These are phyloP conservation scores for Pachyrhynchus sulphureomaculatus DNA, from an alignment of 1,140 invertebrate genomes.

Conservation along the genomic window DNA sequence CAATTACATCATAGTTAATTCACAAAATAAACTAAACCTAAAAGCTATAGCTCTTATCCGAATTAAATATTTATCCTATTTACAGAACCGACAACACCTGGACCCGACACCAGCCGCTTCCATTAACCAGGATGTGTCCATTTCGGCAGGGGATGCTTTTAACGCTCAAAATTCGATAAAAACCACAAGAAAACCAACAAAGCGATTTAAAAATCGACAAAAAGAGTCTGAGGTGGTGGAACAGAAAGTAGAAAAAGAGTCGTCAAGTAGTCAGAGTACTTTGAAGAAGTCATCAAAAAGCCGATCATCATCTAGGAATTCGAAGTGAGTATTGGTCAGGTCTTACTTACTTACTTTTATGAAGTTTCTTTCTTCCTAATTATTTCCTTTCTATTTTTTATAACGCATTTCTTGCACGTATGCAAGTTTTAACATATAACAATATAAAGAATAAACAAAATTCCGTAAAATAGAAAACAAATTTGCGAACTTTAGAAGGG, in stretches of 20 bases:
- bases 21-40: slow-evolving; percentile 49
- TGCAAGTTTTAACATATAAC: too few relatives aligned
- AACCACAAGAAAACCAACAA: slow-evolving; percentile 57
- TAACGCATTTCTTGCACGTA: not conserved
- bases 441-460: too few relatives aligned
- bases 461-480: too few relatives aligned
- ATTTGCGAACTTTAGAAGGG: too few relatives aligned
- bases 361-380: not conserved
- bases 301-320: slow-evolving; percentile 31
- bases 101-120: slow-evolving; percentile 63
- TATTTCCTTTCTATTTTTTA: not conserved
- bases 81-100: slow-evolving; percentile 55
- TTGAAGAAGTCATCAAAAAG: slow-evolving; percentile 38
- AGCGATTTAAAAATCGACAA: slow-evolving; percentile 46
- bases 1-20: too few relatives aligned
- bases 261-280: slow-evolving; percentile 38
- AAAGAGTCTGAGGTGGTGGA: slow-evolving; percentile 46
- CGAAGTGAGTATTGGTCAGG: slow-evolving; percentile 35
- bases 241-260: slow-evolving; percentile 39
- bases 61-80: slow-evolving; percentile 15
- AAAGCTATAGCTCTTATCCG: slow-evolving; percentile 3
- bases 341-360: not conserved
- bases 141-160: slow-evolving; percentile 53
- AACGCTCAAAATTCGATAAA: slow-evolving; percentile 54
- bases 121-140: slow-evolving; percentile 58